Base-by-base conservation (phyloP, 2,888 invertebrate genomes). In the Aporophyla nigra region DNA sequence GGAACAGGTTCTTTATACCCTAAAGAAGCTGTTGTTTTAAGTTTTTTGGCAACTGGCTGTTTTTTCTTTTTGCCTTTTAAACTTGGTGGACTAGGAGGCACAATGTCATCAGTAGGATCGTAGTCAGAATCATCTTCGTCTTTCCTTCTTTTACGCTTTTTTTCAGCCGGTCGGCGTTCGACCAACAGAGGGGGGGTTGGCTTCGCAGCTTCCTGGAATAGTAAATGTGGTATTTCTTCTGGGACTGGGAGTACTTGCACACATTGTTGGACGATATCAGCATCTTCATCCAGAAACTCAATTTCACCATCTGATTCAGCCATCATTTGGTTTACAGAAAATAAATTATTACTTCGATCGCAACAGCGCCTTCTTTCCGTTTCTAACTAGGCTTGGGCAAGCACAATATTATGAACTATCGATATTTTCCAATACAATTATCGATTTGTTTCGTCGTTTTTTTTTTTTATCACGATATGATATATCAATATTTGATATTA, bases 271-370 rank as follows among this genome's bases (percentile, higher is more conserved):
- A 96, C 94, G 5, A 96, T 92, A 24, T 96, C 96, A 6, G 93
- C 96, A 69, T 96, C 96, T 87, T 96, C 96, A 78, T 96, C 96
- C n/a, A 96, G 89, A 86, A 92, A 96, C 89, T 96, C 96, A 76
- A 96, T 95, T 82, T 95, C 95, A 61, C 91, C 90, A 24, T 94
- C 95, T 0, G 91, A 90, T 56, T 93, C 94, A 56, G 89, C 80
- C 94, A 94, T 94, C 27, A 67, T 61, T 74, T 7, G 5, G 19
- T 67, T n/a, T 33, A 7, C 21, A 53, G 2, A 9, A 59, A 51
- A 49, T 9, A 21, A 24, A 54, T 14, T 21, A 33, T 2, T 16
- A 1, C 53, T 53, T 53, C 2, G 16, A 33, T 40, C n/a, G n/a
- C 9, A 10, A 9, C 9, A 10, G 40, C 33, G 67, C 10, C 33